Evolutionary conservation across 2,797 vertebrate genomes (phyloP).

Genomic region (Rhinatrema bivittatum): DNA sequence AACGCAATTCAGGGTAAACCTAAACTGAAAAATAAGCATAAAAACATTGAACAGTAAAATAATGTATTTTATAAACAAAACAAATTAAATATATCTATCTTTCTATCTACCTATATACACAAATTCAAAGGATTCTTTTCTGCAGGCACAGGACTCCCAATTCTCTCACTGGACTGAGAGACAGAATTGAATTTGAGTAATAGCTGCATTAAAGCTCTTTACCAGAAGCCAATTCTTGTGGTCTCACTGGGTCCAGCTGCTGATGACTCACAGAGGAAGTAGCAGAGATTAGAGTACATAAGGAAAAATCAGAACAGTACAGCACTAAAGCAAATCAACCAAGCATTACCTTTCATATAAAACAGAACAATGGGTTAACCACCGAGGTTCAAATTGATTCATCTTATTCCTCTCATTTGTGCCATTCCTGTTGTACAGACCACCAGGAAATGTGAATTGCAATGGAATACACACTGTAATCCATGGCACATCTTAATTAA

Average conservation of each 20-base stretch:
- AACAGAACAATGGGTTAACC: constrained; percentile 84
- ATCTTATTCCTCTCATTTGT: constrained; percentile 72
- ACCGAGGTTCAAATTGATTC: constrained; percentile 81
- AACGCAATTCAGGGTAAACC: too few species aligned
- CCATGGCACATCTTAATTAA: constrained; percentile 87
- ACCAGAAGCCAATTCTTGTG: constrained; percentile 70
- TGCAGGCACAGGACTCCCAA: constrained; percentile 35
- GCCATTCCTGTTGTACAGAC: constrained; percentile 81
- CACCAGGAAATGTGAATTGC: constrained; percentile 87
- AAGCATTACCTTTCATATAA: constrained; percentile 93
- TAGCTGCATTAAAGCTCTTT: constrained; percentile 81
- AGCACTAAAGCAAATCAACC: constrained; percentile 88
- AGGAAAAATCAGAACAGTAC: constrained; percentile 55
- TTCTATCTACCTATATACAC: too few species aligned
- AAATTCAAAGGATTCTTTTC: constrained; percentile 40
- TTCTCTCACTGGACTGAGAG: constrained; percentile 50
- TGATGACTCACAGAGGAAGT: constrained; percentile 77
- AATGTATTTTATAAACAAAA: too few species aligned
- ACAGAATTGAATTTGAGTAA: constrained; percentile 84
- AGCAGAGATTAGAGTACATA: constrained; percentile 60
- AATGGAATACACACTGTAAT: constrained; percentile 77
- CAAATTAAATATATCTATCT: too few species aligned
- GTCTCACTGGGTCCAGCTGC: constrained; percentile 73
- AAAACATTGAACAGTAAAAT: too few species aligned
- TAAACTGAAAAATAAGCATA: too few species aligned